These are phyloP conservation scores for Tachypleus tridentatus DNA, from an alignment of 1,140 invertebrate species.

Conservation along the genomic window DNA sequence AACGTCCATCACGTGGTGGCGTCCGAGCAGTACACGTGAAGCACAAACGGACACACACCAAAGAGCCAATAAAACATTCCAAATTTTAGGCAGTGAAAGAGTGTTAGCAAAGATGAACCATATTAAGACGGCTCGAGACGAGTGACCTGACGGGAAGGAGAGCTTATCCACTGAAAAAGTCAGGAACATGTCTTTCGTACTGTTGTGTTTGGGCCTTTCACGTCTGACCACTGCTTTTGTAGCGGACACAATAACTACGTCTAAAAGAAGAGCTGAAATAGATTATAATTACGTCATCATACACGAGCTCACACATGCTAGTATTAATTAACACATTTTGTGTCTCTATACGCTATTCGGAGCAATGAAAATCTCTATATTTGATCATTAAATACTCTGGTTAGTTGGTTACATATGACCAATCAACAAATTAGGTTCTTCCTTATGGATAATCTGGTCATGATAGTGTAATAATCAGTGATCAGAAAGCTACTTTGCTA, in stretches of 20 bases:
- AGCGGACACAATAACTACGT: conserved; percentile 67
- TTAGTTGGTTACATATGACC: too few species aligned
- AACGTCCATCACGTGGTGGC: conserved; percentile 82
- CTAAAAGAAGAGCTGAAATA: conserved; percentile 60
- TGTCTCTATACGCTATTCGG: too few species aligned
- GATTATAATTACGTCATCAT: too few species aligned
- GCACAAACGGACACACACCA: conserved; percentile 63
- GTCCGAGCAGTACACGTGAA: conserved; percentile 62
- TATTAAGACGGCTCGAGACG: conserved; percentile 69
- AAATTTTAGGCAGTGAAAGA: conserved; percentile 36
- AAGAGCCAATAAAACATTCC: conserved; percentile 40
- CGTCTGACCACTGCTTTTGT: conserved; percentile 66
- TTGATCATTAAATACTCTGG: too few species aligned
- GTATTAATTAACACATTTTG: too few species aligned
- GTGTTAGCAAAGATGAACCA: conserved; percentile 42
- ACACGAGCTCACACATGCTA: too few species aligned
- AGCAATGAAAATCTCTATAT: too few species aligned
- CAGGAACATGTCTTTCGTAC: conserved; percentile 45
- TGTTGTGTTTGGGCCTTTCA: conserved; percentile 54
- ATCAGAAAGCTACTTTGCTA: too few species aligned
- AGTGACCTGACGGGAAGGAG: conserved; percentile 93
- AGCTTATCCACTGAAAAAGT: conserved; percentile 67
- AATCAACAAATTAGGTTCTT: too few species aligned
- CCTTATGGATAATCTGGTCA: too few species aligned
- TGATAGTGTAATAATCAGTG: too few species aligned